Conservation (phyloP, 2,797 vertebrate species). For the Galagoides demidoff region DNA sequence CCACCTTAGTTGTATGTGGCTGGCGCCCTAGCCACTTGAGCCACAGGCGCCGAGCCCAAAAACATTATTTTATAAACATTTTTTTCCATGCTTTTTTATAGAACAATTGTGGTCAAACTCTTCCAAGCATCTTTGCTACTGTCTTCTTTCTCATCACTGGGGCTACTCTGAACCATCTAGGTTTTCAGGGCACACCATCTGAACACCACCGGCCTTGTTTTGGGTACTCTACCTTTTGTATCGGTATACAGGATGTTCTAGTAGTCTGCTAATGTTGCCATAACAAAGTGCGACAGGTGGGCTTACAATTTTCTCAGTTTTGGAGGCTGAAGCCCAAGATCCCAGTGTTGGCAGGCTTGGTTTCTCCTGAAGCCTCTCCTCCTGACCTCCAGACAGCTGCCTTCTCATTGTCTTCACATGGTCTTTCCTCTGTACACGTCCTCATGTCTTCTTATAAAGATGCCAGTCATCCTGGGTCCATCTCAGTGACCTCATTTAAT, state of each 20-base stretch:
- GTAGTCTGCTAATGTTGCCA: not conserved
- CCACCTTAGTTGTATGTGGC: too few relatives aligned
- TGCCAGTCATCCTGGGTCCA: not conserved
- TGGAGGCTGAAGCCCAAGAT: slow-evolving; percentile 17
- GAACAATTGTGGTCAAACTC: not conserved
- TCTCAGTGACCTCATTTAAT: not conserved
- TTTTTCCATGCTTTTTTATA: slow-evolving; percentile 14
- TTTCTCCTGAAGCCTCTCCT: not conserved
- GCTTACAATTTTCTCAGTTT: slow-evolving; percentile 13
- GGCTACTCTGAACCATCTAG: not conserved
- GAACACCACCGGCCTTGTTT: not conserved
- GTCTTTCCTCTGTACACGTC: not conserved
- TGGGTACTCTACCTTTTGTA: not conserved
- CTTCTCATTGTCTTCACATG: not conserved
- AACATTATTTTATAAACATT: slow-evolving; percentile 11
- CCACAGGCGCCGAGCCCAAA: not conserved
- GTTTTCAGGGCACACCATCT: not conserved
- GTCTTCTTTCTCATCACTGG: not conserved
- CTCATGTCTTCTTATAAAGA: not conserved
- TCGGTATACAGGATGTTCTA: not conserved
- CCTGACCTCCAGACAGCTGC: not conserved
- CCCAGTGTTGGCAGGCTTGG: not conserved
- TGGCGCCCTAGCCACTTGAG: too few relatives aligned
- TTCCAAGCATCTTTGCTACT: not conserved
- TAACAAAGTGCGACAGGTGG: not conserved